phyloP scores from a whole-genome alignment of 2,113 vertebrate species.

The Leptocoma aspasia region DNA sequence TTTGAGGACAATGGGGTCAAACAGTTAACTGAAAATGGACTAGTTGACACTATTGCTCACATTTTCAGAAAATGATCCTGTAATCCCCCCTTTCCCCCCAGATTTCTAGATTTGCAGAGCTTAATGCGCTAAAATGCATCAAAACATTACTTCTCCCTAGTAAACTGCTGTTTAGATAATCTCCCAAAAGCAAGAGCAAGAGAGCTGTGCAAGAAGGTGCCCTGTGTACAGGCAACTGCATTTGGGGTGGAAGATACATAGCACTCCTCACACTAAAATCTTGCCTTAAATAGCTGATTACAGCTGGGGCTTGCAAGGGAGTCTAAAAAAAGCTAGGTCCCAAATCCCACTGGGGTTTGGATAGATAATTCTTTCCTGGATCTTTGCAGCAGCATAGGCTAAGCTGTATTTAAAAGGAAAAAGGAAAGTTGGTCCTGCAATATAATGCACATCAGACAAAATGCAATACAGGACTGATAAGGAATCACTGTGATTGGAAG shows the following conservation, averaged over 20 bases:
- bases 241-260: neutral
- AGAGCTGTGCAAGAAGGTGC: neutral
- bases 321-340: neutral
- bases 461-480: neutral
- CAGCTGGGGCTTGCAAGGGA: neutral
- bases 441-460: neutral
- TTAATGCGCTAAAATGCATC: neutral
- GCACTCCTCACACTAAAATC: neutral
- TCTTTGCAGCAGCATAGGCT: neutral
- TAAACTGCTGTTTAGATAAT: neutral
- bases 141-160: neutral
- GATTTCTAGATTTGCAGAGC: neutral
- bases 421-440: neutral
- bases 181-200: neutral
- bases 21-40: neutral
- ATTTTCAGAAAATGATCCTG: neutral
- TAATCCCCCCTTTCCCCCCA: neutral
- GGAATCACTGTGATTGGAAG: neutral
- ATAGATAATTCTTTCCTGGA: neutral
- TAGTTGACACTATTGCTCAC: neutral
- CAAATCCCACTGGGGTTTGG: neutral
- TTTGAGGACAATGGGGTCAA: neutral
- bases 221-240: neutral
- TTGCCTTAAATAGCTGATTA: neutral
- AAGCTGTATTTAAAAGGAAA: neutral